phyloP scores from a whole-genome alignment of 2,113 vertebrate species.

The Dicaeum eximium region DNA sequence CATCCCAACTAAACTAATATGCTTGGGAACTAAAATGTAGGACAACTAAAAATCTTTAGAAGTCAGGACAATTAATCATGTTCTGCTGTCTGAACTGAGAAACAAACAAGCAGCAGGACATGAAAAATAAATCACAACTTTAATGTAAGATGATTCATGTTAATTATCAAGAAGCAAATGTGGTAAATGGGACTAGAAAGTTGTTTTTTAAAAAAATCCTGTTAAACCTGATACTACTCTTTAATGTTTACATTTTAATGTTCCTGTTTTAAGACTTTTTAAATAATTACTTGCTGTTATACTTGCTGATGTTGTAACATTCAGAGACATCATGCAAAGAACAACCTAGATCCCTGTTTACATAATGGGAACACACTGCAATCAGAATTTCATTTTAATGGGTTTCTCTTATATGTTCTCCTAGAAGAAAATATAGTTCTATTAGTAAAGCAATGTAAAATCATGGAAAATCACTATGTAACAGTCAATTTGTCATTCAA shows the following conservation, averaged over 20 bases:
- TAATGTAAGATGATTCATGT: neutral
- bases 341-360: neutral
- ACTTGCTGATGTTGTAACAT: neutral
- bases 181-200: neutral
- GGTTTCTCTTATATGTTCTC: neutral
- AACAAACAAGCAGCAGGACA: neutral
- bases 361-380: neutral
- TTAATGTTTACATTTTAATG: neutral
- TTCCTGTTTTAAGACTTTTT: neutral
- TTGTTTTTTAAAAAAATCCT: neutral
- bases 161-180: neutral
- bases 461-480: neutral
- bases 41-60: neutral
- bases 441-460: neutral
- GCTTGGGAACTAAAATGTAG: neutral
- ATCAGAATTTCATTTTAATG: neutral
- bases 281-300: neutral
- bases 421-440: neutral
- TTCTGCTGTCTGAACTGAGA: neutral
- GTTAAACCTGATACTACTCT: neutral
- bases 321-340: neutral
- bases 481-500: neutral
- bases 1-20: neutral
- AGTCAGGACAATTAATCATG: neutral
- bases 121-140: neutral